Evolutionary conservation across 2,888 invertebrate genomes (phyloP).

Genomic region (Thyatira batis): DNA sequence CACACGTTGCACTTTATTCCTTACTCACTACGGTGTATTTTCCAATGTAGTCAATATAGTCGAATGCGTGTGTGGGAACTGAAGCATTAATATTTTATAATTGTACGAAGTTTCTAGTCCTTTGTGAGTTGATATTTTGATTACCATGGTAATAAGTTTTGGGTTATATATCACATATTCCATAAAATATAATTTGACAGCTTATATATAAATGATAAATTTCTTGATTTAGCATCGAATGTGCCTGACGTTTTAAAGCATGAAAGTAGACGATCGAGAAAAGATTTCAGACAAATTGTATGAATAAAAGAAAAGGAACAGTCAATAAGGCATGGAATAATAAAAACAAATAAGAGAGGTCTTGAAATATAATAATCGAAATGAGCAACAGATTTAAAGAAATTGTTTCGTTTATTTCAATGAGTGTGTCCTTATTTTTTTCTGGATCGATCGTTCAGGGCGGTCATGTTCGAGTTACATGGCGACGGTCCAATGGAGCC

Average conservation of each 20-base stretch:
- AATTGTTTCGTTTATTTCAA: constrained; percentile 26
- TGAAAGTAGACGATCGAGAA: too few relatives aligned
- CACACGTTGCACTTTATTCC: constrained; percentile 18
- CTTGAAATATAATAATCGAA: constrained; percentile 1
- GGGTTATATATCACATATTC: neutral
- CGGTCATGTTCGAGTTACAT: constrained; percentile 33
- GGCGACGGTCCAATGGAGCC: constrained; percentile 37
- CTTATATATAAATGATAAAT: too few relatives aligned
- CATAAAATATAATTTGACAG: neutral
- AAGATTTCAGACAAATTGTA: neutral
- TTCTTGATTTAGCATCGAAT: neutral
- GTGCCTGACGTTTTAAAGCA: too few relatives aligned
- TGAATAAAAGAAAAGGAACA: neutral
- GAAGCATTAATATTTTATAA: constrained; percentile 36
- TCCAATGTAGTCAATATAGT: constrained; percentile 14
- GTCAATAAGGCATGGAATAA: constrained; percentile 1
- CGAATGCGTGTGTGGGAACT: constrained; percentile 22
- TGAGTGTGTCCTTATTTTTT: constrained; percentile 34
- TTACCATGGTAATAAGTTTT: constrained; percentile 6
- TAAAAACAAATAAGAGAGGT: neutral
- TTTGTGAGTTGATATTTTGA: constrained; percentile 38
- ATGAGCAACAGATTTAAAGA: neutral
- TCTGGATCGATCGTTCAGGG: constrained; percentile 25
- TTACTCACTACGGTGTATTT: constrained; percentile 24
- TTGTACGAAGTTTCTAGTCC: constrained; percentile 33